Base-by-base conservation (phyloP, 2,797 vertebrate genomes). In the Labeo calbasu region DNA sequence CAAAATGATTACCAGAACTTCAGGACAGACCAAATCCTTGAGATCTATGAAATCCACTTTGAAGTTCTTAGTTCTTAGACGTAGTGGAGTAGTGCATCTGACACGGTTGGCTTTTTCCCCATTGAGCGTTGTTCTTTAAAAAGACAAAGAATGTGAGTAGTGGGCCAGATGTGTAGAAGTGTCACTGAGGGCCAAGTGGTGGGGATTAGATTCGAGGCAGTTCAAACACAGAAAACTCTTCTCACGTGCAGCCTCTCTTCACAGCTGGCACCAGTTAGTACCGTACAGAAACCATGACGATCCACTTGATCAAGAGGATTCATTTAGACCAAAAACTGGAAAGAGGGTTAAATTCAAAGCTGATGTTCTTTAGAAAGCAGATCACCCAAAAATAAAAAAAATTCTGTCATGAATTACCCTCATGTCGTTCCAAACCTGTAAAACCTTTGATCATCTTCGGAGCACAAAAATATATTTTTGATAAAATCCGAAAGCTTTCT, bases 181-280 rank as follows among this genome's bases (percentile, higher is more conserved):
- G 23, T 68, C 46, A 63, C 7, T 48, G 23, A 63, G 83, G 55
- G 40, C 40, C 50, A 83, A 80, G 82, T 7, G 48, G 79, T 83
- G 70, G 71, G 80, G 46, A 73, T 85, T 75, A 59, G 75, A 87
- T 88, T 85, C 77, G 51, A 78, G 85, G 80, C 57, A 77, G 82
- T 75, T 72, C 46, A 84, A 86, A 77, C 66, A 61, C 50, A 4
- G 15, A 40, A 73, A 36, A 50, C 32, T 32, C 51, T 46, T 46
- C 50, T 25, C 50, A 65, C 71, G 50, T 68, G 57, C 2, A n/a
- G 57, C 1, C 28, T 79, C 25, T 51, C n/a, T 59, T 0, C 77
- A 81, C 86, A 87, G 81, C 87, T 88, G 87, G 81, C 25, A 81
- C 66, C 17, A 25, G 46, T 88, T 87, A 83, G 57, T 19, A 40